phyloP scores from a whole-genome alignment of 2,113 vertebrate genomes.

The Arothron firmamentum region DNA sequence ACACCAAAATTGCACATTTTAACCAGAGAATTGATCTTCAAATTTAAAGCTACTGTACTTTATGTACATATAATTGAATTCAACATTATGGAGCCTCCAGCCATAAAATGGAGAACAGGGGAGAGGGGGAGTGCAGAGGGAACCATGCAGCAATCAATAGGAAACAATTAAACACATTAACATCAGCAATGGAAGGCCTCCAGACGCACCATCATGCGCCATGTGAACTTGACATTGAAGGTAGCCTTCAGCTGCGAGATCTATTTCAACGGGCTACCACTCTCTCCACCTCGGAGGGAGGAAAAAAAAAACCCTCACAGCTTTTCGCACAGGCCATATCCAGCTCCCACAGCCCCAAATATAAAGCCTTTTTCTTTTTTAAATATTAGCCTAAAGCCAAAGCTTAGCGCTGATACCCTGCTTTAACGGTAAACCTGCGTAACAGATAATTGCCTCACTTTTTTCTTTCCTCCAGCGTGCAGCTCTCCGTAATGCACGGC shows the following conservation, averaged over 20 bases:
- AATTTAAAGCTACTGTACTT: conserved; percentile 70
- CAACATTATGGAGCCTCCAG: conserved; percentile 68
- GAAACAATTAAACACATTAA: conserved; percentile 79
- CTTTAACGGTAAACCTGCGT: conserved; percentile 62
- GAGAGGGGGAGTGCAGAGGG: conserved; percentile 35
- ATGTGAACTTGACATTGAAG: conserved; percentile 72
- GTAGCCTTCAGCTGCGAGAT: conserved; percentile 56
- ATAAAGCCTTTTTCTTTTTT: conserved; percentile 64
- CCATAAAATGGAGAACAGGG: conserved; percentile 59
- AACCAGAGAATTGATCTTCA: conserved; percentile 60
- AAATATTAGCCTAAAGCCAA: conserved; percentile 68
- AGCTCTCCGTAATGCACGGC: conserved; percentile 41
- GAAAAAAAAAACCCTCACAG: conserved; percentile 36
- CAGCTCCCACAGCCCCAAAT: conserved; percentile 56
- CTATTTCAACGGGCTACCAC: conserved; percentile 61
- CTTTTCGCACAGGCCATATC: conserved; percentile 55
- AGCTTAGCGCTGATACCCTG: conserved; percentile 65
- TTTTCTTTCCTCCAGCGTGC: conserved; percentile 26
- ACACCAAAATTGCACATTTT: conserved; percentile 61
- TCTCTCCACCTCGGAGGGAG: conserved; percentile 67
- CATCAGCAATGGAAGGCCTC: conserved; percentile 65
- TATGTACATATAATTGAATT: conserved; percentile 73
- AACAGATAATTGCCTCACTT: conserved; percentile 64
- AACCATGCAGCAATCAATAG: conserved; percentile 73
- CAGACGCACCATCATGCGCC: conserved; percentile 64